Conservation (phyloP, 2,113 vertebrate genomes). For the Gnathonemus longibarbis region DNA sequence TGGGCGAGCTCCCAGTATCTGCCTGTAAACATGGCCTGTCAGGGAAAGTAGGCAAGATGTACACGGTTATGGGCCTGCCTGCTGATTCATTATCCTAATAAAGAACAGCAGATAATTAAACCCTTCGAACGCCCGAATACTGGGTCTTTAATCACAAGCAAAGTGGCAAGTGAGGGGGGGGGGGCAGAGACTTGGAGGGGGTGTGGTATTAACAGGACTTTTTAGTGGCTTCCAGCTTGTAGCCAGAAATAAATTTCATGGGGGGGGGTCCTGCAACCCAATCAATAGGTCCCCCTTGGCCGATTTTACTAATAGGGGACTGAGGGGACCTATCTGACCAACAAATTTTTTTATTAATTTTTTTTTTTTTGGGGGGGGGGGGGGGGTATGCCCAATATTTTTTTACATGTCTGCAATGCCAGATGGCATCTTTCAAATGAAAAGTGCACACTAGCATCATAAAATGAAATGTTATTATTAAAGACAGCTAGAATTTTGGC, state of each 20-base stretch:
- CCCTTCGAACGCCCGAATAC: neutral
- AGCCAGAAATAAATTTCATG: neutral
- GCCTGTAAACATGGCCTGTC: neutral
- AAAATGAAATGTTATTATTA: too few relatives aligned
- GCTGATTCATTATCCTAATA: constrained; percentile 19
- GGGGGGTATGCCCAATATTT: neutral
- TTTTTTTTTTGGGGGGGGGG: too few relatives aligned
- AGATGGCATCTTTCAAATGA: too few relatives aligned
- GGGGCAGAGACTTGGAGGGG: neutral
- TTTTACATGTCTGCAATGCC: too few relatives aligned
- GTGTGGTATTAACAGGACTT: neutral
- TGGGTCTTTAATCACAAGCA: constrained; percentile 14
- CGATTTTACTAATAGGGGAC: neutral
- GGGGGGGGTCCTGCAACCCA: neutral
- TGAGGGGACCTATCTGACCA: neutral
- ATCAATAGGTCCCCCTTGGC: neutral
- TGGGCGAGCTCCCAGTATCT: neutral
- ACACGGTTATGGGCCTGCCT: neutral
- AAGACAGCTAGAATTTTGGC: too few relatives aligned
- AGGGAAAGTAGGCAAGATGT: neutral
- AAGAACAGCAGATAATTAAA: constrained; percentile 22
- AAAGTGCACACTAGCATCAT: too few relatives aligned
- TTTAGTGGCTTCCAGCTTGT: neutral
- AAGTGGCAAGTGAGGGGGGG: neutral
- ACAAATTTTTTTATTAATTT: neutral